A percentile compares a stretch with the other conserved stretches of the same genome.
These are phyloP conservation scores for Gryllus longicercus DNA, from an alignment of 2,888 invertebrate genomes.

Conservation along the genomic window DNA sequence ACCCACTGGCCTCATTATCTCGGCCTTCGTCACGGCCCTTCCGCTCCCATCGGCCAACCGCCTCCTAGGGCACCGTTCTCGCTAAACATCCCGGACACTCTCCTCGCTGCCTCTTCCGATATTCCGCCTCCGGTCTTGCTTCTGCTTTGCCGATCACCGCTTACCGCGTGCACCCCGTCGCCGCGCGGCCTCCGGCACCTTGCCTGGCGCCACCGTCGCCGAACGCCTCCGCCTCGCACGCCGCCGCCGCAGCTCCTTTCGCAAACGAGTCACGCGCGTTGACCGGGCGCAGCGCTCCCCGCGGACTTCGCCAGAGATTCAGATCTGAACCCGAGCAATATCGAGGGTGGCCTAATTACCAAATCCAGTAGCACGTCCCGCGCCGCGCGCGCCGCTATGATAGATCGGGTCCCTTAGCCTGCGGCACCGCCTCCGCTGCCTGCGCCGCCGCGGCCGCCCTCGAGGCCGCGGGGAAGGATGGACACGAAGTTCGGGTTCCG, in stretches of 20 bases:
- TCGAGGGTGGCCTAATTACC: not conserved
- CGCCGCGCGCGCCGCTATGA: not conserved
- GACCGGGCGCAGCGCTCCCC: not conserved
- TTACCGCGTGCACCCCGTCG: not conserved
- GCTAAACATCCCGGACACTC: too few relatives aligned
- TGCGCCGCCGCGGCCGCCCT: not conserved
- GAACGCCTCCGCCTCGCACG: not conserved
- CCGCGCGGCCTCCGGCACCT: not conserved
- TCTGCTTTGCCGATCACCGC: too few relatives aligned
- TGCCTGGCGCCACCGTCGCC: too few relatives aligned
- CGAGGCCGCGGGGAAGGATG: not conserved
- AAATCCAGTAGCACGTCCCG: constrained; percentile 7
- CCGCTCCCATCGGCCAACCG: too few relatives aligned
- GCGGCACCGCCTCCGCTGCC: not conserved
- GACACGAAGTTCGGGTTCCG: not conserved
- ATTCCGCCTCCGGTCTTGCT: too few relatives aligned
- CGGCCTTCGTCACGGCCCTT: too few relatives aligned
- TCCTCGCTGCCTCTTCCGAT: too few relatives aligned
- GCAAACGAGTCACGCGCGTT: constrained; percentile 17
- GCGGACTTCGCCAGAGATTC: not conserved
- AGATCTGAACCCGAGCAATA: constrained; percentile 17
- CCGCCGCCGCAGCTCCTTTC: not conserved
- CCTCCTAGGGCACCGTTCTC: too few relatives aligned
- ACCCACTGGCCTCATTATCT: too few relatives aligned
- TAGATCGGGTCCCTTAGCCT: not conserved